Conservation (phyloP, 2,888 invertebrate species). For the Blera fallax region DNA sequence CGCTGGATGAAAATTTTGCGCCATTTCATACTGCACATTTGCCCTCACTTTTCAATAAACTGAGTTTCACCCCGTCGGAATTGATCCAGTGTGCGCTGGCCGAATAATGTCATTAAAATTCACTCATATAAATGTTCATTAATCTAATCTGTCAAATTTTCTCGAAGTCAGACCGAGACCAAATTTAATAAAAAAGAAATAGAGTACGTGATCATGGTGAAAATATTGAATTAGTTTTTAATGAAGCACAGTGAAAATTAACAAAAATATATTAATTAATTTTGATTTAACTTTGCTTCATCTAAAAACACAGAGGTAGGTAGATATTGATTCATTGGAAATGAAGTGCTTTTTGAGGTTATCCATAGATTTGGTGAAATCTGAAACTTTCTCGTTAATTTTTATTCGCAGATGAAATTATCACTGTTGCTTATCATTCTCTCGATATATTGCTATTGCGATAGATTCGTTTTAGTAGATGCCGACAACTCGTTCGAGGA, state of each 20-base stretch:
- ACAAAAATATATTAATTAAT: not conserved
- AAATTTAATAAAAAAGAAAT: not conserved
- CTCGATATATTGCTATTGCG: slow-evolving; percentile 60
- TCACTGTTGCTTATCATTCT: slow-evolving; percentile 46
- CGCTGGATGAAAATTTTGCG: too few relatives aligned
- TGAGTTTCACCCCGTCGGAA: too few relatives aligned
- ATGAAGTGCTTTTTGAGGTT: slow-evolving; percentile 25
- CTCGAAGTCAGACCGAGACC: not conserved
- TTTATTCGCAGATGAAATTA: slow-evolving; percentile 55
- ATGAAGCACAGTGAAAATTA: slow-evolving; percentile 6
- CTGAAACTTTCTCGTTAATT: not conserved
- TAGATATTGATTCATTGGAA: not conserved
- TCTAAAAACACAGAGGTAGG: not conserved
- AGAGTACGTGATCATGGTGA: not conserved
- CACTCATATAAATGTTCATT: not conserved
- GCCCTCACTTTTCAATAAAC: too few relatives aligned
- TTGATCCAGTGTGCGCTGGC: too few relatives aligned
- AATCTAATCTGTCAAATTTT: slow-evolving; percentile 12
- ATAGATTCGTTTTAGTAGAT: slow-evolving; percentile 53
- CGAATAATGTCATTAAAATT: not conserved
- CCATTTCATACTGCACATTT: too few relatives aligned
- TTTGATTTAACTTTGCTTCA: not conserved
- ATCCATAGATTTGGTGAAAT: slow-evolving; percentile 2
- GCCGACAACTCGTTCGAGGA: slow-evolving; percentile 82
- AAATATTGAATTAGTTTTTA: slow-evolving; percentile 12